Base-by-base conservation (phyloP, 92 coral and sea anemone genomes). In the Actinostola sp. region DNA sequence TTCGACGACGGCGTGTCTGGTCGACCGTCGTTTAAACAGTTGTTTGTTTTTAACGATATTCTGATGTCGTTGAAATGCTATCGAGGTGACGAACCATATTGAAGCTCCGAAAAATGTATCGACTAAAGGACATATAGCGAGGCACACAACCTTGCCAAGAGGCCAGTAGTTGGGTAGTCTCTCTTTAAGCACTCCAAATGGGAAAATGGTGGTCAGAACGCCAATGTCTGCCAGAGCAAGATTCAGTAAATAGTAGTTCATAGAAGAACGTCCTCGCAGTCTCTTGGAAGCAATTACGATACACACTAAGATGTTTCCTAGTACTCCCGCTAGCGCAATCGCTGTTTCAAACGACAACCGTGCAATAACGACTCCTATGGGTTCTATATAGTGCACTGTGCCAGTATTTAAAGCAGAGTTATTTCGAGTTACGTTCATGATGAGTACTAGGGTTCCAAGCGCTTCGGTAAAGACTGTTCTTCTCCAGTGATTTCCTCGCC, bases 101-200 rank as follows among this genome's bases (percentile, higher is more conserved):
- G 94, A 89, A 2, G 89, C 90, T 8, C 94, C 94, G 62, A 63
- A 89, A 53, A 89, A 89, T 16, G 88, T 70, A 33, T 89, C 94
- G 7, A 71, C 43, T 0, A 65, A 16, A 1, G 94, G 94, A 30
- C n/a, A 71, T 0, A 89, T 26, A 23, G 71, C 78, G 28, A 67
- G 65, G 41, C 94, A 89, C 11, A 46, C 61, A 20, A 82, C 48
- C 26, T 50, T 70, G 0, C 94, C 94, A 44, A 89, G 66, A 5
- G 85, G 85, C 78, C 83, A 89, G 15, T 65, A 19, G 7, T 36
- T 24, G 1, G 75, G 76, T 19, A 27, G 35, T 32, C 76, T 75
- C 35, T 88, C 82, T 50, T 62, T 53, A 1, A 71, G 72, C 15
- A 88, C 75, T 4, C 81, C 73, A 32, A 84, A 25, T 16, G 89